Percentiles rank a stretch among this genome's conserved stretches.
Conservation (phyloP, 2,888 invertebrate species). For the Caradrina clavipalpis region DNA sequence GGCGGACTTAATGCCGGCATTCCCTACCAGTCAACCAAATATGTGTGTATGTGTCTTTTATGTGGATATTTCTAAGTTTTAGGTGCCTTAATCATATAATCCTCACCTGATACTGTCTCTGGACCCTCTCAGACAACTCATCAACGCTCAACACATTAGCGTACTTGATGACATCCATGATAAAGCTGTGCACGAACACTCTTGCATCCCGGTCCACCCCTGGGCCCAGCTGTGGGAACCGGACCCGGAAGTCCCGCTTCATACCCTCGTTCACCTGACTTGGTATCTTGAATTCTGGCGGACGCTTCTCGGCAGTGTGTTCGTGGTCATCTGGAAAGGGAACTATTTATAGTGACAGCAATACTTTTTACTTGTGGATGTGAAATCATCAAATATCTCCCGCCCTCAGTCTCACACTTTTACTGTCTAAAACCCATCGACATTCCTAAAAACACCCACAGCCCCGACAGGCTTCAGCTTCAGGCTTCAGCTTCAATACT, state of each 20-base stretch:
- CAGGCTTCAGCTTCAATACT: too few relatives aligned
- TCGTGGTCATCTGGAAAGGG: constrained; percentile 79
- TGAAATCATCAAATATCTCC: too few relatives aligned
- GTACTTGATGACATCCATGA: constrained; percentile 92
- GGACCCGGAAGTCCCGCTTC: constrained; percentile 86
- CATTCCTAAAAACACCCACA: too few relatives aligned
- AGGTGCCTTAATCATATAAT: neutral
- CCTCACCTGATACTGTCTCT: constrained; percentile 95
- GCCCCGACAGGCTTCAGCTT: too few relatives aligned
- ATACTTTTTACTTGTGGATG: too few relatives aligned
- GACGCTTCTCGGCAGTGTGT: constrained; percentile 73
- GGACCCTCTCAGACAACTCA: constrained; percentile 97
- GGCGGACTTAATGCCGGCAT: too few relatives aligned
- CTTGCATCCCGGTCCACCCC: constrained; percentile 92
- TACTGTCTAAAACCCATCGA: too few relatives aligned
- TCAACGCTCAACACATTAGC: constrained; percentile 93
- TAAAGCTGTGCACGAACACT: constrained; percentile 93
- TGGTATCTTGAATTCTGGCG: constrained; percentile 84
- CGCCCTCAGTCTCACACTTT: too few relatives aligned
- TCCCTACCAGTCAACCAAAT: too few relatives aligned
- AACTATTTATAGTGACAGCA: too few relatives aligned
- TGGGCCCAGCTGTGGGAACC: constrained; percentile 79
- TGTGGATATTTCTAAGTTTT: too few relatives aligned
- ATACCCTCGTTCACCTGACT: constrained; percentile 80
- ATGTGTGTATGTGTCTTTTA: too few relatives aligned